Conservation (phyloP, 2,888 invertebrate species). For the Pristionchus mayeri region DNA sequence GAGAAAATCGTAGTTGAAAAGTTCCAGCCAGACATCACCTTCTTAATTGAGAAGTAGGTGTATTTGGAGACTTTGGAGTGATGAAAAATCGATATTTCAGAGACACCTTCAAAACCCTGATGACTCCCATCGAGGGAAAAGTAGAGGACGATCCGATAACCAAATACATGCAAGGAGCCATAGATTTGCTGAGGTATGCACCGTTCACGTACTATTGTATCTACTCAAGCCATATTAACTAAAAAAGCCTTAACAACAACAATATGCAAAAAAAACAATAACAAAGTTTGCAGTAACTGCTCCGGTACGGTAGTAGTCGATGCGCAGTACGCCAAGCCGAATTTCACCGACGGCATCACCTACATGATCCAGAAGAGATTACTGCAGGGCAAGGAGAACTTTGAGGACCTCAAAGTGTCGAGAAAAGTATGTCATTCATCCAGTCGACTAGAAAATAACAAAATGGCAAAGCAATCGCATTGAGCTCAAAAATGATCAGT, state of each 20-base stretch:
- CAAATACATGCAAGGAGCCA: not conserved
- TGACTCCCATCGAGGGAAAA: not conserved
- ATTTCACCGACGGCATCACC: not conserved
- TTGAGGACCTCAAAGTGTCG: not conserved
- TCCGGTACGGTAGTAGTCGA: conserved; percentile 19
- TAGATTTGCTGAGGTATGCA: not conserved
- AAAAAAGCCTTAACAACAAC: not conserved
- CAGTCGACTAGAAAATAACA: not conserved
- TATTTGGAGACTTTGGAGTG: not conserved
- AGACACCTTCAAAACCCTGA: not conserved
- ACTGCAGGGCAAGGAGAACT: not conserved
- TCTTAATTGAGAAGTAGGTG: not conserved
- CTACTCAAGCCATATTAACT: too few relatives aligned
- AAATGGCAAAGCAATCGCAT: not conserved
- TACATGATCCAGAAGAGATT: conserved; percentile 39
- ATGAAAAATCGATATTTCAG: not conserved
- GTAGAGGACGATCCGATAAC: not conserved
- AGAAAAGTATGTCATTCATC: not conserved
- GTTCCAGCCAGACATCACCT: conserved; percentile 31
- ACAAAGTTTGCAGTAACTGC: not conserved
- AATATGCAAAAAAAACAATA: not conserved
- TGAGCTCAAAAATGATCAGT: too few relatives aligned
- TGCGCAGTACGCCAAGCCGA: conserved; percentile 11
- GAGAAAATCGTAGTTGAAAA: not conserved
- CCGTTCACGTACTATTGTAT: not conserved